Percentiles rank a stretch among this genome's conserved stretches.
Evolutionary conservation across 1,140 invertebrate genomes (phyloP).

Genomic region (Phthorimaea operculella): DNA sequence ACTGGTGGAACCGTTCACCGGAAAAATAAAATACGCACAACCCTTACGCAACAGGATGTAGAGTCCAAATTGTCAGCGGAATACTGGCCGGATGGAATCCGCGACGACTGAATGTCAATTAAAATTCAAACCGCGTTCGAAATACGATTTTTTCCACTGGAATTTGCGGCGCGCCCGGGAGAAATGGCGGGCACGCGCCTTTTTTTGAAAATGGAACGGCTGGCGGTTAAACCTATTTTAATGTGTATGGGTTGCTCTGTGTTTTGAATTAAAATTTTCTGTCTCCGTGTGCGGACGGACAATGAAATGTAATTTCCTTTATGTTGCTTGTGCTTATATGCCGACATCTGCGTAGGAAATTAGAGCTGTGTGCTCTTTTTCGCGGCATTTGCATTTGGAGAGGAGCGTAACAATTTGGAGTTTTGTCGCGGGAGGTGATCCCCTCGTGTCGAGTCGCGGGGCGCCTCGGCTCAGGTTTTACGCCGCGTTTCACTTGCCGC

Average conservation of each 20-base stretch:
- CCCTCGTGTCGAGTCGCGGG: conserved; percentile 48
- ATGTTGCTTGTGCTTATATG: conserved; percentile 8
- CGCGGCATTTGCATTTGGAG: conserved; percentile 10
- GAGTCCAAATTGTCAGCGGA: conserved; percentile 42
- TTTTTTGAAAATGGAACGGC: conserved; percentile 61
- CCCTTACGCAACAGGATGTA: conserved; percentile 30
- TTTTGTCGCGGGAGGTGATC: conserved; percentile 18
- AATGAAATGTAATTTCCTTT: conserved; percentile 64
- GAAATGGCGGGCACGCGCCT: conserved; percentile 61
- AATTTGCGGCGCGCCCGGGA: conserved; percentile 62
- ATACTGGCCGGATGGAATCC: conserved; percentile 22
- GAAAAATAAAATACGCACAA: conserved; percentile 1
- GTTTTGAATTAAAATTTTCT: conserved; percentile 62
- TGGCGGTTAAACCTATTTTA: conserved; percentile 66
- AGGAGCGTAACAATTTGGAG: conserved; percentile 20
- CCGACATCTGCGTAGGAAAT: neutral
- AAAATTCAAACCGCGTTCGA: conserved; percentile 68
- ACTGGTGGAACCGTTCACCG: conserved; percentile 22
- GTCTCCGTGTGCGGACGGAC: conserved; percentile 40
- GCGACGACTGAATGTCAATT: conserved; percentile 60
- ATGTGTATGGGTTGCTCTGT: conserved; percentile 59
- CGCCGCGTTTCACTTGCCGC: conserved; percentile 54
- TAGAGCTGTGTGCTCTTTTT: conserved; percentile 1
- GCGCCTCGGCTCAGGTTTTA: conserved; percentile 42
- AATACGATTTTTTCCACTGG: conserved; percentile 65